A percentile compares a stretch with the other conserved stretches of the same genome.
These are phyloP conservation scores for Maccullochella peelii DNA, from an alignment of 2,113 vertebrate species.

Conservation along the genomic window DNA sequence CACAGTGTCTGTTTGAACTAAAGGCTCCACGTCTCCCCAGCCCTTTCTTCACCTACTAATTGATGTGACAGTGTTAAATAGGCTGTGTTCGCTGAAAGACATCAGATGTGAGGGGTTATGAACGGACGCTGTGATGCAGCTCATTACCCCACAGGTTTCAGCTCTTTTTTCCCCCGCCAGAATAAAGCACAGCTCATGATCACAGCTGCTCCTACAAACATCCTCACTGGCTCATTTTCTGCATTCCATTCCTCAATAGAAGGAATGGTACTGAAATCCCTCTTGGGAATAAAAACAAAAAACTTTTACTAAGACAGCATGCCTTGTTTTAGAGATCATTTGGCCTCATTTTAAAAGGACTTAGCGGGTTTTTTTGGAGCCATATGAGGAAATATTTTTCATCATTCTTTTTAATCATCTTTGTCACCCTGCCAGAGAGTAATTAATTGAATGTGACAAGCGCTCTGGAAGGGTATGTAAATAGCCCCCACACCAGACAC, in stretches of 20 bases:
- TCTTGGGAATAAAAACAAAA: background rate
- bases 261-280: constrained; percentile 14
- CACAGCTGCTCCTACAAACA: constrained; percentile 64
- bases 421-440: constrained; percentile 76
- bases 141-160: constrained; percentile 69
- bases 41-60: constrained; percentile 71
- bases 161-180: constrained; percentile 18
- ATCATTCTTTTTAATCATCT: constrained; percentile 74
- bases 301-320: constrained; percentile 10
- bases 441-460: constrained; percentile 83
- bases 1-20: constrained; percentile 44
- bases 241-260: constrained; percentile 18
- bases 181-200: constrained; percentile 64
- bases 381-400: constrained; percentile 59
- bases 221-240: constrained; percentile 50
- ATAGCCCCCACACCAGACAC: constrained; percentile 75
- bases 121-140: constrained; percentile 68
- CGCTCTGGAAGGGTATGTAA: constrained; percentile 76
- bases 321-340: constrained; percentile 37
- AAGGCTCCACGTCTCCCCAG: constrained; percentile 29
- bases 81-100: constrained; percentile 46
- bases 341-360: constrained; percentile 43
- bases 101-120: constrained; percentile 58
- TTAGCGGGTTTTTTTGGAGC: constrained; percentile 40
- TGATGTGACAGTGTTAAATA: constrained; percentile 71